Base-by-base conservation (phyloP, 2,888 invertebrate genomes). In the Gymnocheta viridis region DNA sequence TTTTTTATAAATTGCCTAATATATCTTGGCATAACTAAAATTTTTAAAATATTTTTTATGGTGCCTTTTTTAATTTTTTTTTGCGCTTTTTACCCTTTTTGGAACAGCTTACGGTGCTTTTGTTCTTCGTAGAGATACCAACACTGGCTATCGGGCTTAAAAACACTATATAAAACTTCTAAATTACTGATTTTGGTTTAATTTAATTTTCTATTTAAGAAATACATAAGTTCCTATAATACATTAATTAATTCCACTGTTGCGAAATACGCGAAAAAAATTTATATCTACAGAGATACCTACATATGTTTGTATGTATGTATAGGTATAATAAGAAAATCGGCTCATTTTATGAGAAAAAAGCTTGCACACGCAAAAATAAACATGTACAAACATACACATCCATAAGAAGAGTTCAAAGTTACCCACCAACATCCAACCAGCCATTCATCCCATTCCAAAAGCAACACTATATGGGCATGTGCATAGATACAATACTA, bases 351-450 rank as follows among this genome's bases (percentile, higher is more conserved):
- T 62, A 69, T 78, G 35, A 78, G 60, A 64, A 70, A 47, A 69
- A 69, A 78, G 35, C 58, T 35, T 44, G 4, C n/a, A 56, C 32
- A 44, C 14, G 35, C 49, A 67, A 49, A 14, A 32, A 76, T 17
- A 54, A 35, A 38, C 24, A 41, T 56, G 0, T n/a, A 64, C 44
- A 70, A 29, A 60, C 58, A 44, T 3, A 24, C 47, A 24, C 51
- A 70, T 17, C n/a, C 32, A 56, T 12, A 67, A 74, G 51, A 60
- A 81, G 51, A 80, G 76, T 85, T 82, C 72, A 82, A 80, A 66
- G 70, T 66, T 82, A 85, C 41, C 54, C 66, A 77, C 72, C 51
- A 78, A 54, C 78, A 70, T 60, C 69, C 74, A 56, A 32, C 51
- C 29, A 41, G 12, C 29, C 49, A 41, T 38, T 4, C 12, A 70